Conservation (phyloP, 2,113 vertebrate genomes). For the Pachycephala philippinensis region DNA sequence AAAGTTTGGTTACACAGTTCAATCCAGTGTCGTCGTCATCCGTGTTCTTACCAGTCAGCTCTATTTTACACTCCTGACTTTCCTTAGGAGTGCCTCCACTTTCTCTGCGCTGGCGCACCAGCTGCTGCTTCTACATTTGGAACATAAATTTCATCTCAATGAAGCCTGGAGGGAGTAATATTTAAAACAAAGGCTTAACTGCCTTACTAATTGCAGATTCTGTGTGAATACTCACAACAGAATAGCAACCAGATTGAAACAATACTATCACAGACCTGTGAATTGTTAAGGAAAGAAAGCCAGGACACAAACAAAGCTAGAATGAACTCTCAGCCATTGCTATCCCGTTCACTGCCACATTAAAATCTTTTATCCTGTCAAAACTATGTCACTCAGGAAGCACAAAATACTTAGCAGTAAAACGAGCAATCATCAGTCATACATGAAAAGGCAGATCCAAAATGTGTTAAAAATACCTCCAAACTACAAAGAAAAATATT, state of each 20-base stretch:
- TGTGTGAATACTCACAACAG: neutral
- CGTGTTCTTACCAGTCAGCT: neutral
- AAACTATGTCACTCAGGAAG: neutral
- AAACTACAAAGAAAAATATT: neutral
- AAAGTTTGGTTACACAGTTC: neutral
- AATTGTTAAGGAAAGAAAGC: neutral
- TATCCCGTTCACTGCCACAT: neutral
- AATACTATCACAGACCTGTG: neutral
- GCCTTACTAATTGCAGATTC: neutral
- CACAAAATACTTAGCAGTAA: neutral
- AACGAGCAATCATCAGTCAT: neutral
- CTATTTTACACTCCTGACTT: neutral
- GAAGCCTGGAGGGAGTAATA: neutral
- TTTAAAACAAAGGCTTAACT: neutral
- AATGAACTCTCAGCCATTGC: neutral
- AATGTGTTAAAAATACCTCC: neutral
- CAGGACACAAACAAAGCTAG: neutral
- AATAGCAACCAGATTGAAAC: neutral
- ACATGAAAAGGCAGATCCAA: neutral
- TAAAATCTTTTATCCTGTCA: neutral
- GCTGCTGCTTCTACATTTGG: neutral
- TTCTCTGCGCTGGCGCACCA: neutral
- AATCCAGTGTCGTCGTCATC: neutral
- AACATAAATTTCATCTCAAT: neutral
- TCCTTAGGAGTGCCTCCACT: neutral